A percentile compares a stretch with the other conserved stretches of the same genome.
These are phyloP conservation scores for Conus canariensis DNA, from an alignment of 2,888 invertebrate species.

Conservation along the genomic window DNA sequence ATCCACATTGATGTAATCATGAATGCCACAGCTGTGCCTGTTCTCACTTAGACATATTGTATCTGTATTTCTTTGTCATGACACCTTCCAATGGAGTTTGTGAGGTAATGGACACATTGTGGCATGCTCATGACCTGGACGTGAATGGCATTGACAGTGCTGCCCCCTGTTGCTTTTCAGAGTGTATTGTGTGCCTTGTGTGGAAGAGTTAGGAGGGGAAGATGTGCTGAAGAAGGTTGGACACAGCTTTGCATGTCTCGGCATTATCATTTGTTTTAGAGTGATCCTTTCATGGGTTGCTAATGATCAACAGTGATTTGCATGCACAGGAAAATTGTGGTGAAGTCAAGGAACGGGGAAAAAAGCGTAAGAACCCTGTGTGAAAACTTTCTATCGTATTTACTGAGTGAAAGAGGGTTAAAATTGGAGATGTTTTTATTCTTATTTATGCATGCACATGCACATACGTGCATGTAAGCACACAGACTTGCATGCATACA, in stretches of 20 bases:
- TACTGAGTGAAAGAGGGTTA: too few relatives aligned
- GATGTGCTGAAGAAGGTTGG: constrained; percentile 51
- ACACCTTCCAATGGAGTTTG: too few relatives aligned
- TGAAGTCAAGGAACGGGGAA: too few relatives aligned
- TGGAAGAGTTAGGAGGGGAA: constrained; percentile 52
- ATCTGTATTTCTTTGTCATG: too few relatives aligned
- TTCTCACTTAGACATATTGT: too few relatives aligned
- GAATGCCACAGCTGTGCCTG: too few relatives aligned
- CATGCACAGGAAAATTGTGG: background rate
- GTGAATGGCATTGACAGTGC: too few relatives aligned
- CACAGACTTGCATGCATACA: background rate
- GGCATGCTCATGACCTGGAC: too few relatives aligned
- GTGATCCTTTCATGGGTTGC: background rate
- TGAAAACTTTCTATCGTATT: too few relatives aligned
- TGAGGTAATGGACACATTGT: too few relatives aligned
- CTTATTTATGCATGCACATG: background rate
- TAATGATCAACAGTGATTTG: background rate
- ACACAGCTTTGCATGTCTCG: background rate
- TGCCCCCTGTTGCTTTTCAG: constrained; percentile 44
- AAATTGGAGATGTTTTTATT: background rate
- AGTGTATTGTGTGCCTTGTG: constrained; percentile 62
- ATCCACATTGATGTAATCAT: too few relatives aligned
- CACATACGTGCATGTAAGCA: background rate
- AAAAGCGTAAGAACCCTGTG: too few relatives aligned
- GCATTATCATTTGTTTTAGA: background rate